phyloP scores from a whole-genome alignment of 2,888 invertebrate species.

The Augochlorella aurata region DNA sequence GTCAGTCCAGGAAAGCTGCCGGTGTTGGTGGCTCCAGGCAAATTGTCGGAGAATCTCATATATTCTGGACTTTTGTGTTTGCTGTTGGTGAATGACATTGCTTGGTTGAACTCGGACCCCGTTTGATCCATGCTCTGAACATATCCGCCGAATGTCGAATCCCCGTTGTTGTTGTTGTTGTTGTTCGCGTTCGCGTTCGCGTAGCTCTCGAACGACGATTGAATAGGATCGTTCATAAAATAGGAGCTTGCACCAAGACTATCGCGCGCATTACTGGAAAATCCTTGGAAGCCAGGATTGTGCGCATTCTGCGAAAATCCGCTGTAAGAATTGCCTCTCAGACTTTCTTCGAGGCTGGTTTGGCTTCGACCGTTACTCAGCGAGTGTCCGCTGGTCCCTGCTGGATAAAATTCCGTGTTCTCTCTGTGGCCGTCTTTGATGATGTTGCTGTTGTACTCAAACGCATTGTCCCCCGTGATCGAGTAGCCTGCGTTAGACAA shows the following conservation, averaged over 20 bases:
- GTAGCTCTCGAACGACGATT: constrained; percentile 61
- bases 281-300: constrained; percentile 50
- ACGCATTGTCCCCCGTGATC: constrained; percentile 48
- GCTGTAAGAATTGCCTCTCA: constrained; percentile 56
- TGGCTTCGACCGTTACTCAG: constrained; percentile 45
- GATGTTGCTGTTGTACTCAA: constrained; percentile 56
- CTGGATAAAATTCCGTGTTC: constrained; percentile 45
- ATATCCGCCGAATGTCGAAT: constrained; percentile 51
- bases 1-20: constrained; percentile 43
- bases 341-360: constrained; percentile 43
- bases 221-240: constrained; percentile 51
- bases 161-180: constrained; percentile 56
- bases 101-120: constrained; percentile 45
- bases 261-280: constrained; percentile 46
- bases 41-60: constrained; percentile 31
- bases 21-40: constrained; percentile 34
- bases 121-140: constrained; percentile 46
- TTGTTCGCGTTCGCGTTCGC: constrained; percentile 51
- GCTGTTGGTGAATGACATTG: constrained; percentile 9
- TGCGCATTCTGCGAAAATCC: constrained; percentile 61
- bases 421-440: constrained; percentile 58
- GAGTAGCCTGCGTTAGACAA: constrained; percentile 52
- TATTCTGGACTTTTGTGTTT: constrained; percentile 36
- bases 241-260: constrained; percentile 61
- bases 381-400: constrained; percentile 35